These are phyloP conservation scores for Apoda limacodes DNA, from an alignment of 2,888 invertebrate genomes.

Conservation along the genomic window DNA sequence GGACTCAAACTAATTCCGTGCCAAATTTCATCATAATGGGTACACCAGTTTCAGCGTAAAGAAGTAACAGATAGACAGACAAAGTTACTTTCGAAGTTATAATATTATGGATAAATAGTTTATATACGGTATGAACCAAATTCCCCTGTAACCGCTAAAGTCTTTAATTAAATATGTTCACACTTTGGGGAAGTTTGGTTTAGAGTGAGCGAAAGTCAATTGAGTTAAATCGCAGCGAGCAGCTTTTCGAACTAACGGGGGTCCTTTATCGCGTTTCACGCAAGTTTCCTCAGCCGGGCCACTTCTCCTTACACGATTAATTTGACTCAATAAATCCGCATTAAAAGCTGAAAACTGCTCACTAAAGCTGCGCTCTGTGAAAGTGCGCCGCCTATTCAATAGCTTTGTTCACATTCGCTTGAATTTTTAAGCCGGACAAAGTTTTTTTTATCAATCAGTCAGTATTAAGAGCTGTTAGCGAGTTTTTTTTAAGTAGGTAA, in stretches of 20 bases:
- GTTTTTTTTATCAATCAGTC: no score
- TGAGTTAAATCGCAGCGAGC: constrained; percentile 46
- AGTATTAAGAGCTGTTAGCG: no score
- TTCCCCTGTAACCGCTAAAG: constrained; percentile 4
- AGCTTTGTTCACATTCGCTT: constrained; percentile 46
- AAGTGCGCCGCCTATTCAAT: constrained; percentile 53
- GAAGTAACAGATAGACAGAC: no score
- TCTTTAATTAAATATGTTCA: constrained; percentile 20
- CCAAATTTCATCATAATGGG: no score
- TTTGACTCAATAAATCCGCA: constrained; percentile 68
- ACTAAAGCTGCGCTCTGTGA: constrained; percentile 51
- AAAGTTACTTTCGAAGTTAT: no score
- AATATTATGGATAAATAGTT: no score
- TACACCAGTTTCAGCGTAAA: no score
- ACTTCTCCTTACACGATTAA: constrained; percentile 64
- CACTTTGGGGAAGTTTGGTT: constrained; percentile 26
- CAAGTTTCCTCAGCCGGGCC: constrained; percentile 49
- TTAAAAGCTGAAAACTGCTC: constrained; percentile 58
- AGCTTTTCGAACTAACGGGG: constrained; percentile 42
- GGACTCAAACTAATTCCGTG: no score
- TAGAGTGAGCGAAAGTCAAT: constrained; percentile 33
- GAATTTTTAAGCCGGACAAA: constrained; percentile 25
- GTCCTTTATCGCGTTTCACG: constrained; percentile 60
- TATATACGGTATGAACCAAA: no score
- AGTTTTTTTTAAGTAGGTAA: no score